phyloP scores from a whole-genome alignment of 2,113 vertebrate species.

The Nyctereutes procyonoides region DNA sequence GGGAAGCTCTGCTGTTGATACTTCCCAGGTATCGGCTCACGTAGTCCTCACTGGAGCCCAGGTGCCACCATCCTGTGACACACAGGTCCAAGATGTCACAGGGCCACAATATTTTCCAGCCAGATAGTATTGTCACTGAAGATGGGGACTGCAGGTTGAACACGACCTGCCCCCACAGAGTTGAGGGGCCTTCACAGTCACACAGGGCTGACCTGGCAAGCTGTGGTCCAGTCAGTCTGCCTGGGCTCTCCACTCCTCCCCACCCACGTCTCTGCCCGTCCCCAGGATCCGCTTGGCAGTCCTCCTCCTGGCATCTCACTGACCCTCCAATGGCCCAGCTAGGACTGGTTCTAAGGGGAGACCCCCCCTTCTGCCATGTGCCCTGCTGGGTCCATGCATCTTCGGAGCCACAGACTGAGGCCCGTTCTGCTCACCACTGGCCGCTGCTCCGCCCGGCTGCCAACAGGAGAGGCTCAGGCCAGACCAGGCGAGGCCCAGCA shows the following conservation, averaged over 20 bases:
- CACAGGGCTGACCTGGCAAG: no score
- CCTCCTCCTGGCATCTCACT: accelerated
- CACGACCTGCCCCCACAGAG: accelerated
- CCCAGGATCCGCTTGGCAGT: not conserved
- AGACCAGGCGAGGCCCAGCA: no score
- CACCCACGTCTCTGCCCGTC: not conserved
- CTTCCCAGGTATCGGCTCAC: accelerated
- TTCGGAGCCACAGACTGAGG: not conserved
- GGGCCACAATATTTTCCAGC: accelerated
- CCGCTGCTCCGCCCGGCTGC: not conserved
- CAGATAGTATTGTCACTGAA: not conserved
- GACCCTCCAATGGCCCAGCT: no score
- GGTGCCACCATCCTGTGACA: accelerated
- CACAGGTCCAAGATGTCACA: accelerated
- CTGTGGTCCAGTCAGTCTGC: not conserved
- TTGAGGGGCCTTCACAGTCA: not conserved
- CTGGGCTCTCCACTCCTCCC: not conserved
- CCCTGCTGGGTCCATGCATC: not conserved
- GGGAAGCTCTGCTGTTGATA: no score
- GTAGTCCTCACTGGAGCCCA: not conserved
- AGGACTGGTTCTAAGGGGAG: not conserved
- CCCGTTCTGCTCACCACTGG: not conserved
- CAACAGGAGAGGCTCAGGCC: not conserved
- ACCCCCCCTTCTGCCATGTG: accelerated
- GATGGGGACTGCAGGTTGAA: accelerated